phyloP scores from a whole-genome alignment of 2,797 vertebrate species.

The Sebastes taczanowskii region DNA sequence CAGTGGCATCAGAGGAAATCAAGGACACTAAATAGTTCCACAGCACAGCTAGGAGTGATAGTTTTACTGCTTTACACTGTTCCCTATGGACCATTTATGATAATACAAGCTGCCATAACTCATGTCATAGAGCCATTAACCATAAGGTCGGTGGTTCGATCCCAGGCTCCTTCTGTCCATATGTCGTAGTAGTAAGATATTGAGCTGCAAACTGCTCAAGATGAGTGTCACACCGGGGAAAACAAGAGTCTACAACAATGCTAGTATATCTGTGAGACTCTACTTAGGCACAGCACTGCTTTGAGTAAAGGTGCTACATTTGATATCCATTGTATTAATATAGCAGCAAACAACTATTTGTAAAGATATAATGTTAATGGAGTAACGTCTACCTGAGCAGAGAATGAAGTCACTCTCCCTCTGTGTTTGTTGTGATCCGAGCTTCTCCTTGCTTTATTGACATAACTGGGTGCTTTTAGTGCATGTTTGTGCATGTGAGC shows the following conservation, averaged over 20 bases:
- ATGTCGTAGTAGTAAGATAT: neutral
- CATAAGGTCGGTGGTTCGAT: neutral
- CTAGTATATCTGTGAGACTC: neutral
- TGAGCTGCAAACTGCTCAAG: neutral
- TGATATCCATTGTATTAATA: neutral
- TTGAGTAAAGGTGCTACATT: neutral
- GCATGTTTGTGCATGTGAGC: too few relatives aligned
- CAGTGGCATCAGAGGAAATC: conserved; percentile 27
- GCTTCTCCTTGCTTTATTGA: too few relatives aligned
- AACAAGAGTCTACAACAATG: neutral
- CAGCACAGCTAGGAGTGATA: conserved; percentile 21
- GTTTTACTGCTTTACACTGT: conserved; percentile 27
- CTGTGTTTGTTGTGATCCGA: too few relatives aligned
- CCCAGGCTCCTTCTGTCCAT: neutral
- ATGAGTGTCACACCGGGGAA: neutral
- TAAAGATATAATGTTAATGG: neutral
- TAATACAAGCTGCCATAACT: neutral
- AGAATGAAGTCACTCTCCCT: too few relatives aligned
- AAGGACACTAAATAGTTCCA: conserved; percentile 26
- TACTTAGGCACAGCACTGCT: neutral
- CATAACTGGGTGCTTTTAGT: too few relatives aligned
- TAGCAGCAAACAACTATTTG: neutral
- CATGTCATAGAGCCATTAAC: neutral
- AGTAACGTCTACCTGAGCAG: neutral
- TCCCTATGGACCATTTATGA: conserved; percentile 24